Evolutionary conservation across 2,113 vertebrate genomes (phyloP).

Genomic region (Pomatorhinus ruficollis): DNA sequence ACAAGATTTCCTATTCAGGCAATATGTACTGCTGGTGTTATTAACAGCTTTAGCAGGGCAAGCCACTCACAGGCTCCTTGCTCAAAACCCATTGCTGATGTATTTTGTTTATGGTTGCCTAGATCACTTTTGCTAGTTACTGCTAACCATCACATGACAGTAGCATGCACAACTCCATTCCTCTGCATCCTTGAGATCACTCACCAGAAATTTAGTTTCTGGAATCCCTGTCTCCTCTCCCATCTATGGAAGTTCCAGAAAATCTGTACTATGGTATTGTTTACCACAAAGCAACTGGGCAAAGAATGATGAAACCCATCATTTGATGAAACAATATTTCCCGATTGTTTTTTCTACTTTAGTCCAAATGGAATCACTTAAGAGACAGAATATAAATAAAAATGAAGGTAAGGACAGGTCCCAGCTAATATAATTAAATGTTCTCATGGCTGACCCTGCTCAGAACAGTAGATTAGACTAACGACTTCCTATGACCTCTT

Average conservation of each 20-base stretch:
- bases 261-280: background rate
- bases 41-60: background rate
- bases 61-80: background rate
- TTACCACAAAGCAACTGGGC: background rate
- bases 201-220: background rate
- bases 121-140: background rate
- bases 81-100: background rate
- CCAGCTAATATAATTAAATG: background rate
- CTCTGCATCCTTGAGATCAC: background rate
- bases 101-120: background rate
- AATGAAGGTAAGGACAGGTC: background rate
- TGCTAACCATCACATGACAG: background rate
- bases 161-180: background rate
- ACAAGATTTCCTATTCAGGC: background rate
- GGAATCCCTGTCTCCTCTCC: background rate
- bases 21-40: background rate
- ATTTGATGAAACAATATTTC: background rate
- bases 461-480: background rate
- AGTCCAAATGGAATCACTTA: background rate
- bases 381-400: background rate
- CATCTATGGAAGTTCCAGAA: background rate
- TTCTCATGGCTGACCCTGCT: background rate
- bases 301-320: slow-evolving; percentile 23
- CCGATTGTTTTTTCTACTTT: background rate
- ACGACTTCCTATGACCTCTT: background rate